Conservation (phyloP, 2,113 vertebrate genomes). For the Hemibagrus wyckioides region DNA sequence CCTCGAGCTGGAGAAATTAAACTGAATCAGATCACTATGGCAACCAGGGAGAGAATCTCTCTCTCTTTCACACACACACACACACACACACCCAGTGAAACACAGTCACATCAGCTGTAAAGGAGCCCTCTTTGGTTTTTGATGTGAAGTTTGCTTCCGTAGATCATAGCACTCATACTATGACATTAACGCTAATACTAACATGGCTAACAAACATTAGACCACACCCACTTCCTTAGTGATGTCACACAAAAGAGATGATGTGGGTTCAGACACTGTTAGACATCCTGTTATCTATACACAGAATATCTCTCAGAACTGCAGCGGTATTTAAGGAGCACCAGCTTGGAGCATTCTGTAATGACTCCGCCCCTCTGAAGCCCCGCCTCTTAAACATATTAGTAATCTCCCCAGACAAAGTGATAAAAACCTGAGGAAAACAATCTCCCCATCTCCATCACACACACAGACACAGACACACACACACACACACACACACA, state of each 20-base stretch:
- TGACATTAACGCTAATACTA: background rate
- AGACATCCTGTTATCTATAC: background rate
- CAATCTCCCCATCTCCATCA: background rate
- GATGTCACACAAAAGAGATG: background rate
- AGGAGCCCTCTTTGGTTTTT: background rate
- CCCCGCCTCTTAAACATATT: background rate
- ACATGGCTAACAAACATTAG: background rate
- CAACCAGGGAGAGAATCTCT: background rate
- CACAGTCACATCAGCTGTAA: background rate
- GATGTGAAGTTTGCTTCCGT: background rate
- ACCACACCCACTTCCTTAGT: background rate
- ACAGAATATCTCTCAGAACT: background rate
- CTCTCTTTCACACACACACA: constrained; percentile 4
- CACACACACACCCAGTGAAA: background rate
- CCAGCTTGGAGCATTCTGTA: background rate
- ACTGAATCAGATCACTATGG: constrained; percentile 34
- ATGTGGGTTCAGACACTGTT: background rate
- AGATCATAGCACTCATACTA: background rate
- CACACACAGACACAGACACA: background rate
- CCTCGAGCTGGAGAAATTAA: background rate
- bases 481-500: background rate
- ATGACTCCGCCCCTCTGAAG: background rate
- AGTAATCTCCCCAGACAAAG: background rate
- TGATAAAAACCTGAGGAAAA: background rate
- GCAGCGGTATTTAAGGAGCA: too few relatives aligned